A percentile compares a stretch with the other conserved stretches of the same genome.
Evolutionary conservation across 2,113 vertebrate genomes (phyloP).

Genomic region (Megatriorchis doriae): DNA sequence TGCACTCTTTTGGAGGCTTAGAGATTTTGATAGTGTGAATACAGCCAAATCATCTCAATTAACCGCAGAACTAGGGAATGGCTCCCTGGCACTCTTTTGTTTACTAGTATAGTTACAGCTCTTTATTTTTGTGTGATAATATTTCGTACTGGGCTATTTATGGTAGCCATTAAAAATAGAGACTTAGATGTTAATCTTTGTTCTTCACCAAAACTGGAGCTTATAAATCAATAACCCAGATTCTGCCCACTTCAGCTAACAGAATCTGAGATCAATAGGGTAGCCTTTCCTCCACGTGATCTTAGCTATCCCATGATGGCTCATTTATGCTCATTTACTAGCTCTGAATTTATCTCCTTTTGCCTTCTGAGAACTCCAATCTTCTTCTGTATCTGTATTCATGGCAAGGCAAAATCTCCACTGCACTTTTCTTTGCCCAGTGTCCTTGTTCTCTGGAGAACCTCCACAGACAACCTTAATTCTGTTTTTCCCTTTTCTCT

Average conservation of each 20-base stretch:
- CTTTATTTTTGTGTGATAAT: not conserved
- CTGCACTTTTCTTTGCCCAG: not conserved
- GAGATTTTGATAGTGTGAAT: not conserved
- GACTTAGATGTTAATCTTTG: not conserved
- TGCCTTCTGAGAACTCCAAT: not conserved
- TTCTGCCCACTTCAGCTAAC: not conserved
- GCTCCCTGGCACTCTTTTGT: not conserved
- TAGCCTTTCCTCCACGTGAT: not conserved
- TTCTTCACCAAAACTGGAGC: not conserved
- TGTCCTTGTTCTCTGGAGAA: not conserved
- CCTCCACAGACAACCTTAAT: not conserved
- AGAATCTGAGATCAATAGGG: not conserved
- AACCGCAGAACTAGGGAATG: not conserved
- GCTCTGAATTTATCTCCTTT: not conserved
- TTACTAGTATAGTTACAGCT: not conserved
- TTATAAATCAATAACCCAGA: not conserved
- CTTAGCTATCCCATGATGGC: not conserved
- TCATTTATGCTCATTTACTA: not conserved
- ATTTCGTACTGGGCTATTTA: not conserved
- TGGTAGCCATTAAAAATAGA: not conserved
- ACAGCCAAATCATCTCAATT: not conserved
- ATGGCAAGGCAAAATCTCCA: not conserved
- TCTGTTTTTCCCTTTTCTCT: not conserved
- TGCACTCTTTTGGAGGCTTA: not conserved
- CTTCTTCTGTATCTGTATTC: not conserved